Base-by-base conservation (phyloP, 2,888 invertebrate genomes). In the Epirrita christyi region DNA sequence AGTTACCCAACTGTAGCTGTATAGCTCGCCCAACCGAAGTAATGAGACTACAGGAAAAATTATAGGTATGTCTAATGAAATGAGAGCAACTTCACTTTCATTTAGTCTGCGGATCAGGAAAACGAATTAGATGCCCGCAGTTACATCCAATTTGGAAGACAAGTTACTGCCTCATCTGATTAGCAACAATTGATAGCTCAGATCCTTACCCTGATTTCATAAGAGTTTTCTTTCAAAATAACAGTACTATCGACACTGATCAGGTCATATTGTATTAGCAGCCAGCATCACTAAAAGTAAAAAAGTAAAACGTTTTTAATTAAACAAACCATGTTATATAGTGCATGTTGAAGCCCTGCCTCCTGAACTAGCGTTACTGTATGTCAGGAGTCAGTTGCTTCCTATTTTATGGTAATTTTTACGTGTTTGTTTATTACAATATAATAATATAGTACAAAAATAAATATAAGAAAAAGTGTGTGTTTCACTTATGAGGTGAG, bases 1-100 rank as follows among this genome's bases (percentile, higher is more conserved):
- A 70, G 64, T 68, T 75, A 68, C 73, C 69, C 70, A 45, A 50
- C 45, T 73, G 66, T 72, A 64, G 68, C 68, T 70, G 49, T 37
- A 57, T 47, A 52, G 52, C 44, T 57, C 8, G 28, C 67, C 68
- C 70, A 51, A 63, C 67, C 73, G 66, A 74, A 81, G 81, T 85
- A 86, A 86, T 83, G 84, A 86, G 82, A 75, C 81, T 75, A 68
- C 71, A 74, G 76, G 77, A 82, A 84, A 85, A 84, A 85, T 80
- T 83, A 84, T 83, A 81, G 78, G 65, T 61, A 64, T 63, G 76
- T 78, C 81, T 83, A 85, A 85, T 85, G 83, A 85, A 85, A 85
- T 71, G 73, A 76, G 74, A 80, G 73, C 73, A 56, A 77, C 72
- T 76, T 71, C 70, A 67, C 61, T 71, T 66, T 70, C 68, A 67